Evolutionary conservation across 2,113 vertebrate species (phyloP), one percentile per base, ranked within the genome.

Genomic region (Rynchops niger): DNA sequence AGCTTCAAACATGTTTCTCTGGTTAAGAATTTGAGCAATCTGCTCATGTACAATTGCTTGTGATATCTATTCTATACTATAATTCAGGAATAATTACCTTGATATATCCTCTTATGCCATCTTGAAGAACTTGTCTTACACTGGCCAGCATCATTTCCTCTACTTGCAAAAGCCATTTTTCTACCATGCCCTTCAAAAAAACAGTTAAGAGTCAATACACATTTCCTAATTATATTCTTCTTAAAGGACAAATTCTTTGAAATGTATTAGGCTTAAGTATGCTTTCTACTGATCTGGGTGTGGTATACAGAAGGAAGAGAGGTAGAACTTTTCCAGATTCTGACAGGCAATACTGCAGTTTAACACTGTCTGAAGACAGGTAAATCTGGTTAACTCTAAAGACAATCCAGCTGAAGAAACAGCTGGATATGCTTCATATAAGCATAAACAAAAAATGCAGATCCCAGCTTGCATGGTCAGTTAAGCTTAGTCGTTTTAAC

Each of bases 101-200:
- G 11, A 87, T 72, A 67, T 99, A 99, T 40, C 97, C 98, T 93
- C 90, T 96, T 62, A 99, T 97, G 85, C 99, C 98, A 38, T 98
- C 94, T 81, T 97, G 87, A 88, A 99, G 97, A 72, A 99, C 98
- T 38, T 98, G 96, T 94, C 90, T 97, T 78, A 99, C 95, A 66
- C 99, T 99, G 80, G 92, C 88, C 26, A 99, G 93, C 99, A 99
- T 99, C 45, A 98, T 95, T 56, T 98, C 96, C 95, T 99, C 99
- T 82, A 99, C 99, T 93, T 99, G 98, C 90, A 97, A 96, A 58
- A 99, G 98, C 99, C 99, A 99, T 93, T 99, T 99, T 93, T 99
- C 99, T 61, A 99, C 99, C 99, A 99, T 99, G 47, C 99, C 99
- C 99, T 99, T 86, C 16, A 82, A 89, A 84, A 88, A 91, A 93